phyloP scores from a whole-genome alignment of 1,140 invertebrate species.

The Druon quercuslanigerum region DNA sequence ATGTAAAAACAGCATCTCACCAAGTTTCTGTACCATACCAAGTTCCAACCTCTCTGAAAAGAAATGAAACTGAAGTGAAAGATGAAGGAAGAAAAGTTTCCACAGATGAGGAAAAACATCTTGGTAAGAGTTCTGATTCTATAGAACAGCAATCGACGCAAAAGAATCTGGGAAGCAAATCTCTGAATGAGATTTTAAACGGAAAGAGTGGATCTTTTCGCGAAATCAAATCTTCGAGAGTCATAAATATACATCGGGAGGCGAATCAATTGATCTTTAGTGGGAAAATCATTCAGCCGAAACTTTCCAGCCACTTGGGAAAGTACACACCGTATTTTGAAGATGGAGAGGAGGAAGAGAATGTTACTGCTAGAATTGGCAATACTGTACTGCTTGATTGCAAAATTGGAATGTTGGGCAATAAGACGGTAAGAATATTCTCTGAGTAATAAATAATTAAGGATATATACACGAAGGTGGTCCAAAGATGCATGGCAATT shows the following conservation, averaged over 20 bases:
- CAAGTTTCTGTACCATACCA: not conserved
- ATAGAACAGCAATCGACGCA: constrained; percentile 19
- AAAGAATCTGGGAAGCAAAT: constrained; percentile 45
- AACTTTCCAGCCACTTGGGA: constrained; percentile 68
- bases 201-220: constrained; percentile 47
- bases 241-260: constrained; percentile 8
- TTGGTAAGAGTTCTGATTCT: not conserved
- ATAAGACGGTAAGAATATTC: constrained; percentile 72
- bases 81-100: not conserved
- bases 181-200: constrained; percentile 53
- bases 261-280: constrained; percentile 35
- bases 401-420: constrained; percentile 76
- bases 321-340: constrained; percentile 87
- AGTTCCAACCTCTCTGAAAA: not conserved
- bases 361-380: constrained; percentile 76
- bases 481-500: no score
- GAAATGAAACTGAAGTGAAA: not conserved
- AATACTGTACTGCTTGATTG: constrained; percentile 76
- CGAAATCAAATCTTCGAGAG: constrained; percentile 40
- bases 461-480: no score
- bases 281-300: constrained; percentile 64
- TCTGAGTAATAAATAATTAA: no score
- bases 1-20: constrained; percentile 3
- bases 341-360: constrained; percentile 77
- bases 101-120: not conserved